Base-by-base conservation (phyloP, 2,888 invertebrate species). In the Drosophila robusta region DNA sequence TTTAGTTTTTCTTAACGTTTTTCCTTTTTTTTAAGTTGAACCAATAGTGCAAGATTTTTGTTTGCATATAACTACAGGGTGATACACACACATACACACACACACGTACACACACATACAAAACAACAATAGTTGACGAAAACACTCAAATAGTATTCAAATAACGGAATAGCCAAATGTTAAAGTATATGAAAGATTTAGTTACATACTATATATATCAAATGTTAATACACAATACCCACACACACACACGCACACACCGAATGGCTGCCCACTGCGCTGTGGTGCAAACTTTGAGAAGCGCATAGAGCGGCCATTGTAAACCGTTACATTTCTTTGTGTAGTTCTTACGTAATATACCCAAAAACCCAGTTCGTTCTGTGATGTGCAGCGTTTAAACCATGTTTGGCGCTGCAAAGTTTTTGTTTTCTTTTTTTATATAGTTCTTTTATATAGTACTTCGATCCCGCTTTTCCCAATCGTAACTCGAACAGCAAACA, bases 361-460 rank as follows among this genome's bases (percentile, higher is more conserved):
- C 55, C 51, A 51, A 61, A 67, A 74, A 60, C 78, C 87, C 90
- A 89, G 87, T 90, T 90, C 88, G 84, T 90, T 90, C 90, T 90
- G 90, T 90, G 90, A 90, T 90, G 86, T 82, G 81, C 83, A 60
- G 61, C 72, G 81, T 47, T 63, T 67, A 18, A 69, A 78, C 68
- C 51, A 16, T 51, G 55, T 83, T 76, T 58, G 56, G 57, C 71
- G 75, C 70, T 86, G 87, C 87, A 80, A 78, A 75, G 61, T 62
- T 74, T 82, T 74, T 71, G 63, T 65, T 71, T 77, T 72, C 49
- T 52, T 54, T 61, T 58, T 51, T 34, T 49, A 42, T 49, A 49
- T 29, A 36, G 29, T 52, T 41, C 36, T 16, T 16, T 42, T 64
- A 42, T 66, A 54, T 54, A 47, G 29, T 39, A 36, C 57, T 58